Percentiles rank a stretch among this genome's conserved stretches.
These are phyloP conservation scores for Drosophila kokeensis DNA, from an alignment of 2,888 invertebrate species.

Conservation along the genomic window DNA sequence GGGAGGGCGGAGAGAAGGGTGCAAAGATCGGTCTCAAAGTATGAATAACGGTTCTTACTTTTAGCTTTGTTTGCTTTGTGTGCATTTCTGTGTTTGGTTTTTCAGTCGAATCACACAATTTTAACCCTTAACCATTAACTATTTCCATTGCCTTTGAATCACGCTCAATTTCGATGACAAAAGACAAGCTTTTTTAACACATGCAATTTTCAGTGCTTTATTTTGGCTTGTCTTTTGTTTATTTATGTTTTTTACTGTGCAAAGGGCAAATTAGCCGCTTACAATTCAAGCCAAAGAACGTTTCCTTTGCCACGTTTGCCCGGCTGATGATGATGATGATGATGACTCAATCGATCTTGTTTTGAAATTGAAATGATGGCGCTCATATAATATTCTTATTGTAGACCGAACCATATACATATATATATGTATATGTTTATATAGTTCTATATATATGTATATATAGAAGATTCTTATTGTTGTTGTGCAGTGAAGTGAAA, in stretches of 20 bases:
- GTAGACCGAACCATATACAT: conserved; percentile 15
- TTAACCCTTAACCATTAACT: conserved; percentile 25
- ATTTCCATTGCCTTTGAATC: conserved; percentile 19
- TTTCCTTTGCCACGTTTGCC: conserved; percentile 57
- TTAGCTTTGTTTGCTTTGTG: conserved; percentile 22
- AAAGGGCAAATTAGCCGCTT: conserved; percentile 30
- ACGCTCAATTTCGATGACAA: conserved; percentile 1
- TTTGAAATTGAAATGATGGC: conserved; percentile 62
- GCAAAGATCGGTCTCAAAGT: conserved; percentile 50
- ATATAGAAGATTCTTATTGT: conserved; percentile 35
- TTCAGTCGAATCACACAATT: not conserved
- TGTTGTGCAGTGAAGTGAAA: conserved; percentile 52
- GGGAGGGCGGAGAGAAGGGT: conserved; percentile 17
- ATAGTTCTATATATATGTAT: not conserved
- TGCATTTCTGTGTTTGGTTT: conserved; percentile 13
- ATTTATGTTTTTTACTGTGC: conserved; percentile 11
- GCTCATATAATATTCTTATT: conserved; percentile 45
- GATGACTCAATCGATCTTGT: conserved; percentile 69
- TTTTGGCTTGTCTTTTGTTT: not conserved
- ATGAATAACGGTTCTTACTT: conserved; percentile 54
- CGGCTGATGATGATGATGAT: conserved; percentile 12
- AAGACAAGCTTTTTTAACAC: conserved; percentile 18
- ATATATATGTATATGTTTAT: not conserved
- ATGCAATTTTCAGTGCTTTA: conserved; percentile 19
- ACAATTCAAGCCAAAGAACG: conserved; percentile 26